These are phyloP conservation scores for Poeciliopsis infans DNA, from an alignment of 2,797 vertebrate species.

Conservation along the genomic window DNA sequence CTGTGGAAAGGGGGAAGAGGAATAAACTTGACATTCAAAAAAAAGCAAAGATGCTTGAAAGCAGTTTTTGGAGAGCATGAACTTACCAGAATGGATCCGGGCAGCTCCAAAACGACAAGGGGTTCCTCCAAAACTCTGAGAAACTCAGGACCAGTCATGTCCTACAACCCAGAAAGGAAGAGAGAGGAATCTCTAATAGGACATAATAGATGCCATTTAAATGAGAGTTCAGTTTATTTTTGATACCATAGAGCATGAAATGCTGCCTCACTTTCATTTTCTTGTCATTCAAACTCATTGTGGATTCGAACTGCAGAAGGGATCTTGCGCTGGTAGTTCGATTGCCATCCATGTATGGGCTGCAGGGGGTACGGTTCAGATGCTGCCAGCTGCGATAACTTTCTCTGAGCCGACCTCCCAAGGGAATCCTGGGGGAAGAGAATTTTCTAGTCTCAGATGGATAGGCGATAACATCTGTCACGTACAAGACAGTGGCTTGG, in stretches of 20 bases:
- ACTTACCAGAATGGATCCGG: slow-evolving; percentile 88
- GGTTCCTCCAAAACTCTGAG: slow-evolving; percentile 83
- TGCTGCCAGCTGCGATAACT: slow-evolving; percentile 65
- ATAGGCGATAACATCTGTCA: slow-evolving; percentile 32
- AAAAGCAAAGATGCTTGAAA: neutral
- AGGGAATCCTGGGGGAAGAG: slow-evolving; percentile 48
- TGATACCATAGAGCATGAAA: neutral
- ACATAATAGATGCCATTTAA: neutral
- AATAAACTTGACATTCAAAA: neutral
- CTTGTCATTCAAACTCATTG: slow-evolving; percentile 71
- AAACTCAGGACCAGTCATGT: slow-evolving; percentile 86
- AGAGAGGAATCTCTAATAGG: neutral
- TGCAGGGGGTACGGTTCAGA: slow-evolving; percentile 52
- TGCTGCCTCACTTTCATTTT: slow-evolving; percentile 65
- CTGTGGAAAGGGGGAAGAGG: slow-evolving; percentile 44
- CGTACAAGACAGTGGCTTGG: neutral
- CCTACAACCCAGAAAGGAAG: slow-evolving; percentile 64
- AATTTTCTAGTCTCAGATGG: slow-evolving; percentile 34
- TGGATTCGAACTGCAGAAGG: slow-evolving; percentile 61
- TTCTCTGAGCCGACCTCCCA: slow-evolving; percentile 55
- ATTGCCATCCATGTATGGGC: slow-evolving; percentile 61
- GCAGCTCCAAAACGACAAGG: slow-evolving; percentile 84
- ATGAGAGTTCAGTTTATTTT: neutral
- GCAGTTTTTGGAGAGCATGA: neutral
- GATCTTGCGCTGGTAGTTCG: slow-evolving; percentile 49